A percentile compares a stretch with the other conserved stretches of the same genome.
phyloP scores from a whole-genome alignment of 2,888 invertebrate species.

The Rugalucina vietnamica region DNA sequence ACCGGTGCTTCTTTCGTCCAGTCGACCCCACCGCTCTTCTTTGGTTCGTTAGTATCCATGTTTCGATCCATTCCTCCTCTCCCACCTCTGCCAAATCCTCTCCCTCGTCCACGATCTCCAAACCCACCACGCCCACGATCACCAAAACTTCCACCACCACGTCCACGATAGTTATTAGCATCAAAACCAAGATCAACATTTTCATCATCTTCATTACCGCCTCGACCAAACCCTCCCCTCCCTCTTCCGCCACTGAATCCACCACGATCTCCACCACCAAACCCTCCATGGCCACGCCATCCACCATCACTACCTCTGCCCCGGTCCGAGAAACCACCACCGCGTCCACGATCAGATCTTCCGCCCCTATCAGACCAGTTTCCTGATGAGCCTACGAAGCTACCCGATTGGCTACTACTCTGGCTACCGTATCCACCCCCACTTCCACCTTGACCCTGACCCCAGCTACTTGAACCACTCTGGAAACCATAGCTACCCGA shows the following conservation, averaged over 20 bases:
- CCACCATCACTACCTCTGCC: not conserved
- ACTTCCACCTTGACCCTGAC: not conserved
- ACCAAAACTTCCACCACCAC: not conserved
- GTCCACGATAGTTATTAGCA: not conserved
- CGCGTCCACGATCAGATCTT: not conserved
- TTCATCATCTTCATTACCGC: not conserved
- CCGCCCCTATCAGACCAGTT: not conserved
- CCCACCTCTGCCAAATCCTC: slow-evolving; percentile 22
- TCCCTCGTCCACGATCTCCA: slow-evolving; percentile 20
- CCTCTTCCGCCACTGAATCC: slow-evolving; percentile 3
- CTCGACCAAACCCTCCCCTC: slow-evolving; percentile 13
- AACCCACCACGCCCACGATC: slow-evolving; percentile 20
- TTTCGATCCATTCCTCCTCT: slow-evolving; percentile 10
- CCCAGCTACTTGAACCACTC: not conserved
- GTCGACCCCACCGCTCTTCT: not conserved
- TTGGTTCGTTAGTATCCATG: not conserved
- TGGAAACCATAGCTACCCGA: not conserved
- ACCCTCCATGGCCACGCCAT: slow-evolving; percentile 20
- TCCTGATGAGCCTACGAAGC: not conserved
- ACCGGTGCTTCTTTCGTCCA: not conserved
- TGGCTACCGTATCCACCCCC: not conserved
- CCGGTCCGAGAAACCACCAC: not conserved
- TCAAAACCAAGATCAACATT: slow-evolving; percentile 20
- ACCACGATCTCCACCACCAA: slow-evolving; percentile 11
- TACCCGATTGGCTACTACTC: not conserved